Conservation (phyloP, 1,140 invertebrate genomes). For the Caerostris extrusa region DNA sequence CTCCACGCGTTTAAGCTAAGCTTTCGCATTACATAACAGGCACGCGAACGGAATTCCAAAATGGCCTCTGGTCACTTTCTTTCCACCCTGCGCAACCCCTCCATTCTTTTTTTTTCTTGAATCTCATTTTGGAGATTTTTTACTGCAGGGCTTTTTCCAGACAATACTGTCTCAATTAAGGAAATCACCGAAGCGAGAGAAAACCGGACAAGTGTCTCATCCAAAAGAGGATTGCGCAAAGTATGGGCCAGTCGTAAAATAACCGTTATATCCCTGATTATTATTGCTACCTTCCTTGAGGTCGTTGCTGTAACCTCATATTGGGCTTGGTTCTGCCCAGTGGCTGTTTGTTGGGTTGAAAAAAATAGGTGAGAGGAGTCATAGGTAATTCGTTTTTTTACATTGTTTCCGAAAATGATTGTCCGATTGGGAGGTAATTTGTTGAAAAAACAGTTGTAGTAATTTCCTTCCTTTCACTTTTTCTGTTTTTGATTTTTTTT, state of each 20-base stretch:
- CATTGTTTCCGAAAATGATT: slow-evolving; percentile 56
- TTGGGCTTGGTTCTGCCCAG: neutral
- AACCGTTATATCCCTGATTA: neutral
- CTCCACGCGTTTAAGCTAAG: neutral
- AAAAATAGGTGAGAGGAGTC: neutral
- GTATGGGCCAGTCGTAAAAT: neutral
- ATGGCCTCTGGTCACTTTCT: neutral
- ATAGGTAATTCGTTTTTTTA: neutral
- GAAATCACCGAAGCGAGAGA: slow-evolving; percentile 43
- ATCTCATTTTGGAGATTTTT: neutral
- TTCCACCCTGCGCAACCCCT: neutral
- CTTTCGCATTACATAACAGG: neutral
- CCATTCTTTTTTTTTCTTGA: neutral
- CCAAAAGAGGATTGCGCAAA: neutral
- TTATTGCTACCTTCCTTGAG: neutral
- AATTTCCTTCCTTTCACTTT: neutral
- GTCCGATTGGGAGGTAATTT: slow-evolving; percentile 47
- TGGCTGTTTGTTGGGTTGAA: slow-evolving; percentile 35
- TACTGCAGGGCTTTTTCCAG: neutral
- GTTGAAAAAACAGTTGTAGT: neutral
- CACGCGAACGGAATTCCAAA: slow-evolving; percentile 20
- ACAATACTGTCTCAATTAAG: slow-evolving; percentile 53
- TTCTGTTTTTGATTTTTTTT: neutral
- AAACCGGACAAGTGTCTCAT: slow-evolving; percentile 54
- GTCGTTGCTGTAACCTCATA: slow-evolving; percentile 13